Base-by-base conservation (phyloP, 2,888 invertebrate species). In the Gastrophysa polygoni region DNA sequence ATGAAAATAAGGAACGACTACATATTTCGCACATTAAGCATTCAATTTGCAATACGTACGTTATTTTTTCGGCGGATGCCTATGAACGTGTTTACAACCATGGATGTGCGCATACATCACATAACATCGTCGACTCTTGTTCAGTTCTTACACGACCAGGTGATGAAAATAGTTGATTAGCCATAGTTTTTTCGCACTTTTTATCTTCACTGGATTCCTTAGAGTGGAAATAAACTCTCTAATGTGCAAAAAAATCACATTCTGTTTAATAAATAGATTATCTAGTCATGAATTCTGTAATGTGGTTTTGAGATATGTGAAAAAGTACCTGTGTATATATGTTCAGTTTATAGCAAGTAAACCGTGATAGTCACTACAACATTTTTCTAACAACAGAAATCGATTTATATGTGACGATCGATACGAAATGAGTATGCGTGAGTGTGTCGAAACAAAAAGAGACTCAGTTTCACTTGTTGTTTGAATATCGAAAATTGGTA, bases 21-120 rank as follows among this genome's bases (percentile, higher is more conserved):
- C 57, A 64, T 57, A 64, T 57, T 61, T 61, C 55, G 59, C 57
- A 61, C 60, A 54, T 64, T 46, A 18, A 60, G 50, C 55, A 50
- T 60, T 58, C 43, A 60, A 64, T 57, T 64, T 48, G 54, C 57
- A 29, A 58, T 64, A 55, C 48, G 48, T 47, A 14, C 48, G 54
- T 52, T n/a, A n/a, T n/a, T 60, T 64, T 64, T 64, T 61, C 47
- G 55, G 43, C 32, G 48, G 34, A 21, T 48, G 29, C 28, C 49
- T 46, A 48, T 49, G 49, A 60, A 34, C 56, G 43, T 49, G 60
- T 60, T 43, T 11, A 34, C 29, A 32, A 8, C 51, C 21, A 43
- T 21, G 44, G 24, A 43, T 44, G 54, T 54, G 54, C 16, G 54
- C 54, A 54, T 54, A 54, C 16, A 54, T 44, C 54, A 43, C 38